Evolutionary conservation across 1,140 invertebrate species (phyloP).

Genomic region (Drosophila nigrodunni): DNA sequence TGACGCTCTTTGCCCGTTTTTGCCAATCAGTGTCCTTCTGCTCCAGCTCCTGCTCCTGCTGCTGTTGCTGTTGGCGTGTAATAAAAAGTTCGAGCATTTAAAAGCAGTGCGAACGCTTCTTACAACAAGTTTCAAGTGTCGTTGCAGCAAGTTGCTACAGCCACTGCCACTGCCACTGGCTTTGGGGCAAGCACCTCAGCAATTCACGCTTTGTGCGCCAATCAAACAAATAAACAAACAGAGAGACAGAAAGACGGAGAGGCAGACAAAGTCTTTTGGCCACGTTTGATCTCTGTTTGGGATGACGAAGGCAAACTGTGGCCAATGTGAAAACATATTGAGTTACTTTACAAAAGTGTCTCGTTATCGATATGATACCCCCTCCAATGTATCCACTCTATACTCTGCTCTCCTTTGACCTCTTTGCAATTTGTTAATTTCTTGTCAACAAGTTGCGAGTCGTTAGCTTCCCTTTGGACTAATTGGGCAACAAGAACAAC

Average conservation of each 20-base stretch:
- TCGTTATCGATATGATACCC: conserved; percentile 35
- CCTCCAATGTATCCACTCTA: not conserved
- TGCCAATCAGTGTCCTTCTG: conserved; percentile 57
- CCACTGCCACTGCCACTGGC: conserved; percentile 27
- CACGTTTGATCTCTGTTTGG: conserved; percentile 38
- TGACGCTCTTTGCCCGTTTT: conserved; percentile 23
- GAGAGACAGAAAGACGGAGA: conserved; percentile 5
- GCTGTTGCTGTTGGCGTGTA: conserved; percentile 56
- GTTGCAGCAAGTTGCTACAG: conserved; percentile 41
- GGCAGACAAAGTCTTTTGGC: conserved; percentile 25
- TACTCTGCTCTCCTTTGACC: not conserved
- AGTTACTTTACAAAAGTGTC: conserved; percentile 65
- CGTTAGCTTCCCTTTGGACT: conserved; percentile 26
- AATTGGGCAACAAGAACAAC: conserved; percentile 55
- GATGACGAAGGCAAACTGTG: conserved; percentile 44
- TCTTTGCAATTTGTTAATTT: conserved; percentile 73
- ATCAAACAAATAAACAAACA: conserved; percentile 60
- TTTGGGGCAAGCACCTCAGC: conserved; percentile 27
- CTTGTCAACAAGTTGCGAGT: conserved; percentile 63
- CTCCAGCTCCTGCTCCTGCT: conserved; percentile 10
- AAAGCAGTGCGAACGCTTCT: conserved; percentile 55
- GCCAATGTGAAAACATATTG: conserved; percentile 77
- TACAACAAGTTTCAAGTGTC: conserved; percentile 72
- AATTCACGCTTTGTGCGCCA: conserved; percentile 66
- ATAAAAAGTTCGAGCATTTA: conserved; percentile 82